Conservation (phyloP, 2,113 vertebrate species). For the Cacatua alba region DNA sequence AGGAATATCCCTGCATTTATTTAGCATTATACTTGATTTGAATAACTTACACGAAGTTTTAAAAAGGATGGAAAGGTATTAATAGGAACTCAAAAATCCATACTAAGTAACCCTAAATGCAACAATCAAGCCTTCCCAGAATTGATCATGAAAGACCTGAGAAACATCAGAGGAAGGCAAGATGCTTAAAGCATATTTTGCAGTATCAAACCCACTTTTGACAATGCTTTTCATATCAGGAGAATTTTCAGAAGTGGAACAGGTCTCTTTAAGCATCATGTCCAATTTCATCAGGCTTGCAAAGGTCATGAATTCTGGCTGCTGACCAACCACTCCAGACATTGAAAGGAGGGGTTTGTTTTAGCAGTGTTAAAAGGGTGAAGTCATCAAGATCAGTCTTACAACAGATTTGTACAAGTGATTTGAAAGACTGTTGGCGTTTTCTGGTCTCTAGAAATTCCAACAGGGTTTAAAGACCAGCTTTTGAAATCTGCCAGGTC, state of each 20-base stretch:
- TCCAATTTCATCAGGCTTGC: neutral
- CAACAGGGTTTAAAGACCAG: neutral
- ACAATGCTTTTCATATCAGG: neutral
- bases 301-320: neutral
- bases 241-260: neutral
- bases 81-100: neutral
- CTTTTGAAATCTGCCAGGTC: neutral
- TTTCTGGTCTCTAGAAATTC: neutral
- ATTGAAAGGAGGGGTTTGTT: neutral
- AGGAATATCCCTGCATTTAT: neutral
- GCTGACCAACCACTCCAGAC: neutral
- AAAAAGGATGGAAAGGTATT: neutral
- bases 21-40: neutral
- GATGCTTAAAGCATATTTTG: neutral
- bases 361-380: neutral
- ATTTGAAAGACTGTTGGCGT: neutral
- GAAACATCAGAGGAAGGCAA: neutral
- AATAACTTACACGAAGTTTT: neutral
- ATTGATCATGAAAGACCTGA: neutral
- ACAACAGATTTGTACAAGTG: fast-evolving
- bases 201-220: neutral
- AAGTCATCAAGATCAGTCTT: neutral
- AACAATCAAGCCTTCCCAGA: neutral
- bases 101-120: neutral
- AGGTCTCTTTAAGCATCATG: neutral